These are phyloP conservation scores for Cheilosia variabilis DNA, from an alignment of 2,888 invertebrate genomes.

Conservation along the genomic window DNA sequence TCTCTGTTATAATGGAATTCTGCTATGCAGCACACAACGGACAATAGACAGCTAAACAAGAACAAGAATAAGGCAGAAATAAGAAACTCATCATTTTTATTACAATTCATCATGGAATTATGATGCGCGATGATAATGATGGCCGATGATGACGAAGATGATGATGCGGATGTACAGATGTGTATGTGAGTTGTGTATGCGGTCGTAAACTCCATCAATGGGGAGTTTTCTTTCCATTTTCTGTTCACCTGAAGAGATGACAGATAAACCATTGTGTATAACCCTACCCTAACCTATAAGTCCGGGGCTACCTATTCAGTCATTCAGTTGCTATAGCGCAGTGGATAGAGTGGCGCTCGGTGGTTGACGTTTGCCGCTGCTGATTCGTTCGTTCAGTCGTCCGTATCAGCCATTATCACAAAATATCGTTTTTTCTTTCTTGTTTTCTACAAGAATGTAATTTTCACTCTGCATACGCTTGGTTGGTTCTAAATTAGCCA, in stretches of 20 bases:
- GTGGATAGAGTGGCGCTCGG: slow-evolving; percentile 40
- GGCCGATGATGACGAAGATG: slow-evolving; percentile 56
- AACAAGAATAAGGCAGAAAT: slow-evolving; percentile 21
- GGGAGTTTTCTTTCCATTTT: slow-evolving; percentile 11
- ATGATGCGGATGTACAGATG: slow-evolving; percentile 26
- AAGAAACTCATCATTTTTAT: slow-evolving; percentile 66
- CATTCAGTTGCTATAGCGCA: background rate
- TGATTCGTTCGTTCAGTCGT: slow-evolving; percentile 65
- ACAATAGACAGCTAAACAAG: slow-evolving; percentile 38
- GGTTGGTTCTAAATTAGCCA: slow-evolving; percentile 70
- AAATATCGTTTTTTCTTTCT: slow-evolving; percentile 33
- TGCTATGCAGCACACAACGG: slow-evolving; percentile 7
- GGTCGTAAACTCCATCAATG: slow-evolving; percentile 42
- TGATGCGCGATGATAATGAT: slow-evolving; percentile 65
- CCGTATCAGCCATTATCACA: slow-evolving; percentile 70
- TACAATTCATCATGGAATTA: slow-evolving; percentile 70
- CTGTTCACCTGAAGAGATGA: slow-evolving; percentile 61
- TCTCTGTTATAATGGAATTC: slow-evolving; percentile 38
- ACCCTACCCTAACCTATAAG: slow-evolving; percentile 28
- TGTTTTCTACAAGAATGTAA: slow-evolving; percentile 49
- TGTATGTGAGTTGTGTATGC: slow-evolving; percentile 37
- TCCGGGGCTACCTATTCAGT: slow-evolving; percentile 14
- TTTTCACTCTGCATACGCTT: slow-evolving; percentile 76
- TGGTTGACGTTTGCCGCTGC: slow-evolving; percentile 36
- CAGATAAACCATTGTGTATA: slow-evolving; percentile 60